Evolutionary conservation across 2,888 invertebrate genomes (phyloP), one percentile per base, ranked within the genome.

Genomic region (Acanthococcus lagerstroemiae): DNA sequence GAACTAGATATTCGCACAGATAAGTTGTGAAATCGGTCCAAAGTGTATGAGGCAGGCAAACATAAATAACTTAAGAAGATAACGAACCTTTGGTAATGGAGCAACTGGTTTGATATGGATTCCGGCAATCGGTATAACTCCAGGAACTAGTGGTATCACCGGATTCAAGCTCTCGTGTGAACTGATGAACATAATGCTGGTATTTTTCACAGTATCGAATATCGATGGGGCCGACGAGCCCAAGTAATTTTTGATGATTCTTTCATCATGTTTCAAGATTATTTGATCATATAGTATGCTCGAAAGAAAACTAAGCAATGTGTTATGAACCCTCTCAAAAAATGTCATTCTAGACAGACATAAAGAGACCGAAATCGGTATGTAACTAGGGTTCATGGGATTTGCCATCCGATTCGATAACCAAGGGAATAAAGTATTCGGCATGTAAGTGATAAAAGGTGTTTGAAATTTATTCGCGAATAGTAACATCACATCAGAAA

Each of bases 391-490:
- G 1, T 22, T 56, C n/a, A 50, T 17, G 4, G 68, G 60, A 52
- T 65, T 58, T 12, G 58, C 61, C 7, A 61, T 21, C 5, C 6
- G 21, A 15, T 12, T 21, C 7, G 52, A 22, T 24, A 50, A 45
- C 68, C 66, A 68, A 1, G 66, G 44, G 2, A 66, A 26, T 9
- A 68, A n/a, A n/a, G 37, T 27, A n/a, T 56, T 56, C 12, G 54
- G 66, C 19, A 55, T 56, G 25, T 50, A 5, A 0, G 67, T 22
- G 22, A 68, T 52, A 17, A 66, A 48, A 4, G 67, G 68, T 2
- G 56, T 24, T 24, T 52, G 22, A 17, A 66, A 55, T 12, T 67
- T 60, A 0, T 6, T 17, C 3, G 57, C 68, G 55, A 55, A 68
- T 21, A 54, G 17, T 17, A 67, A 27, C 26, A 17, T n/a, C 2